phyloP scores from a whole-genome alignment of 2,797 vertebrate species.

The Lerista edwardsae region DNA sequence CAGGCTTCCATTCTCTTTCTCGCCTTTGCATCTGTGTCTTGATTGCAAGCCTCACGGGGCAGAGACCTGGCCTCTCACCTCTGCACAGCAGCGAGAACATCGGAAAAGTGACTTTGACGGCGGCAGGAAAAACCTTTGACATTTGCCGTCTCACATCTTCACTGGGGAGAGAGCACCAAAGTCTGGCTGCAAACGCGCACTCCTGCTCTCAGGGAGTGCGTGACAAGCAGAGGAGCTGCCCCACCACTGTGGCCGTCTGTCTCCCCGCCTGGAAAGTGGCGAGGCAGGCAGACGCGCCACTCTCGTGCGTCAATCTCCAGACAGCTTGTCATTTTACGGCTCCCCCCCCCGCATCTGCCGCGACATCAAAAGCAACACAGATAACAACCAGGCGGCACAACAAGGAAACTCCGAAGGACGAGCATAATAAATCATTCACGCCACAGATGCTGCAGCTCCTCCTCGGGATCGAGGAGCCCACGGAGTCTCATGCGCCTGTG shows the following conservation, averaged over 20 bases:
- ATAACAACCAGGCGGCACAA: constrained; percentile 31
- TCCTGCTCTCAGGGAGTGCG: neutral
- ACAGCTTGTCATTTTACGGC: neutral
- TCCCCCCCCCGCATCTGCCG: constrained; percentile 14
- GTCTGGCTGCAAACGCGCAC: no score
- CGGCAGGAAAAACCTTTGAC: no score
- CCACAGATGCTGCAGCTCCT: constrained; percentile 33
- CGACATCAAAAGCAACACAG: constrained; percentile 30
- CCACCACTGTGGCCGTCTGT: neutral
- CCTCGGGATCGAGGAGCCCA: neutral
- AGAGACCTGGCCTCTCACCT: no score
- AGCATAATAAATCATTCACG: constrained; percentile 34
- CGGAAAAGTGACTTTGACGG: no score
- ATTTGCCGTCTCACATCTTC: neutral
- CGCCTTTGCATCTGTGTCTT: no score
- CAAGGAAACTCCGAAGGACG: constrained; percentile 30
- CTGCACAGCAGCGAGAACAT: no score
- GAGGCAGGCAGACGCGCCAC: neutral
- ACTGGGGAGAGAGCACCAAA: neutral
- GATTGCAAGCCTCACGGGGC: no score
- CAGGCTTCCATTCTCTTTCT: no score
- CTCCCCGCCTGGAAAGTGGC: neutral
- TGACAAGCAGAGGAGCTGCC: neutral
- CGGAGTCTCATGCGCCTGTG: neutral
- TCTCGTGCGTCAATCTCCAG: neutral